Conservation (phyloP, 2,888 invertebrate species). For the Drosophila borborema region DNA sequence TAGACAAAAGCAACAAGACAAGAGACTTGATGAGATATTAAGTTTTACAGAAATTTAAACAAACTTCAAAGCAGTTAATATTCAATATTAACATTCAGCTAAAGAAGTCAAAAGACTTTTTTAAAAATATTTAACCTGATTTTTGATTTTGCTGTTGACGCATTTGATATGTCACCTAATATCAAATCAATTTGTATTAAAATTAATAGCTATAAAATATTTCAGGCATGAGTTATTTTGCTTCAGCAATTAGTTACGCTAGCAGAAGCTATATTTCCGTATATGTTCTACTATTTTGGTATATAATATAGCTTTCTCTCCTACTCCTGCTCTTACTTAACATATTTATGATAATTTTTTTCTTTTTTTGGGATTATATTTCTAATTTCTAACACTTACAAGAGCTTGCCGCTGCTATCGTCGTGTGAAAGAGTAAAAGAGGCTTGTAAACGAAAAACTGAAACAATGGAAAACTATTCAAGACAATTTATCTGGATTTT, state of each 20-base stretch:
- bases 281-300: not conserved
- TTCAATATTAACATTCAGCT: not conserved
- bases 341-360: slow-evolving; percentile 11
- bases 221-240: not conserved
- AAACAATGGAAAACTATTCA: slow-evolving; percentile 12
- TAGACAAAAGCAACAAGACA: not conserved
- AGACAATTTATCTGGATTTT: slow-evolving; percentile 6
- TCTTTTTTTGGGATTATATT: not conserved
- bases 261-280: not conserved
- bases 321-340: not conserved
- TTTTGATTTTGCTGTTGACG: not conserved
- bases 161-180: not conserved
- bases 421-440: not conserved
- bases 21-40: not conserved
- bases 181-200: not conserved
- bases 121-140: not conserved
- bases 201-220: not conserved
- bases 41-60: not conserved
- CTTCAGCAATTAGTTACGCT: not conserved
- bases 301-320: not conserved
- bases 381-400: slow-evolving; percentile 2
- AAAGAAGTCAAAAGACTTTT: not conserved
- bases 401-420: not conserved
- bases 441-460: not conserved
- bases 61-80: not conserved